These are phyloP conservation scores for Euura saliciscinereae DNA, from an alignment of 1,140 invertebrate genomes.

Conservation along the genomic window DNA sequence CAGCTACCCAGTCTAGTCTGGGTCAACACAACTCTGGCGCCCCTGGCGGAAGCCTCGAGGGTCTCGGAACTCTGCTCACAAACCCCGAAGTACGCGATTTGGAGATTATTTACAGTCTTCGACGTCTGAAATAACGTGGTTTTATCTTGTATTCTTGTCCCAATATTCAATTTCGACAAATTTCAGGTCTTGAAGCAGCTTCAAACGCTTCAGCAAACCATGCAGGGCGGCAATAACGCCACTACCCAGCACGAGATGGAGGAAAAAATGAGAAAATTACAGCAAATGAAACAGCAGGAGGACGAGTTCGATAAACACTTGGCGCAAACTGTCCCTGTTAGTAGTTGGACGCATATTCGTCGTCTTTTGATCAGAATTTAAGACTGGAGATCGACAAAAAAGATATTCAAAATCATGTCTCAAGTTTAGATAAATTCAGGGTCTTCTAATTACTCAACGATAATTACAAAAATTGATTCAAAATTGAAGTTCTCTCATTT, in stretches of 20 bases:
- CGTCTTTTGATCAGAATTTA: too few species aligned
- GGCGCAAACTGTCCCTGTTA: conserved; percentile 71
- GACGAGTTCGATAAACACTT: conserved; percentile 82
- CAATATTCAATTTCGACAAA: too few species aligned
- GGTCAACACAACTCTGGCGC: conserved; percentile 44
- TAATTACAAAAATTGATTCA: too few species aligned
- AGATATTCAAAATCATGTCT: too few species aligned
- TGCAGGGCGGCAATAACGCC: conserved; percentile 48
- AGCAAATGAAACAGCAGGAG: conserved; percentile 77
- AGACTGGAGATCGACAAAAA: too few species aligned
- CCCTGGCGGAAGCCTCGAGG: conserved; percentile 48
- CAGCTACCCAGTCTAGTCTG: conserved; percentile 32
- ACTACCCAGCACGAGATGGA: conserved; percentile 68
- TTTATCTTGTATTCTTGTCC: background rate
- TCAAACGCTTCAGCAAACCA: conserved; percentile 67
- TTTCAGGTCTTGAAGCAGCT: conserved; percentile 71
- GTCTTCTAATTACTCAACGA: too few species aligned
- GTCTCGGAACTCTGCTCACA: conserved; percentile 51
- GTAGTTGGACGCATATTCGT: conserved; percentile 24
- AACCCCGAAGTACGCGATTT: conserved; percentile 47
- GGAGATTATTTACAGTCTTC: too few species aligned
- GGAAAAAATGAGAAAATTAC: conserved; percentile 72
- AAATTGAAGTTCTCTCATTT: too few species aligned
- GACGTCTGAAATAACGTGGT: too few species aligned
- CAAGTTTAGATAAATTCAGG: too few species aligned